Conservation (phyloP, 2,797 vertebrate genomes). For the Rhinella marina region DNA sequence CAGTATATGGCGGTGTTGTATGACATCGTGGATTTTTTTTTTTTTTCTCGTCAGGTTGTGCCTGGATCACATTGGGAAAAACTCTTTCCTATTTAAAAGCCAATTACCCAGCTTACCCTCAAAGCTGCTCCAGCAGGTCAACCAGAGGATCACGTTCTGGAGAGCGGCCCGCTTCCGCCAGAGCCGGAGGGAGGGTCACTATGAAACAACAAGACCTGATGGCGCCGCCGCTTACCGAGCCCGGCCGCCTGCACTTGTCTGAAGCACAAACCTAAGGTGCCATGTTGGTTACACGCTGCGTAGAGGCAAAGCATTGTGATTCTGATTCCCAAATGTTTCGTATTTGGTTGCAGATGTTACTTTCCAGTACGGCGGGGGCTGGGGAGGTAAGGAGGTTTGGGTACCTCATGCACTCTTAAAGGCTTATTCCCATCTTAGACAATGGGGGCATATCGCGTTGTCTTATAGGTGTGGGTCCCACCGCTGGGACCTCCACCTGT, state of each 20-base stretch:
- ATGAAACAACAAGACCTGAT: constrained; percentile 28
- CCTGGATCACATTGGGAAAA: constrained; percentile 89
- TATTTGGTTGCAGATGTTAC: not conserved
- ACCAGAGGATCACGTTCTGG: constrained; percentile 89
- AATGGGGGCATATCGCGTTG: too few species aligned
- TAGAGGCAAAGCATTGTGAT: not conserved
- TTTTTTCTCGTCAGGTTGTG: constrained; percentile 77
- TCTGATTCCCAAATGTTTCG: not conserved
- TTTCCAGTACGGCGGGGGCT: not conserved
- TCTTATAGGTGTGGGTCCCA: too few species aligned
- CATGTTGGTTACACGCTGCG: not conserved
- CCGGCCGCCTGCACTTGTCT: not conserved
- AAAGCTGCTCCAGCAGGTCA: constrained; percentile 79
- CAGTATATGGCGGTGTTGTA: not conserved
- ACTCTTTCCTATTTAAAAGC: constrained; percentile 74
- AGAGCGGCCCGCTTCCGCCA: constrained; percentile 75
- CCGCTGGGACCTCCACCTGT: too few species aligned
- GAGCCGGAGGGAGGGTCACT: constrained; percentile 68
- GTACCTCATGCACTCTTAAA: not conserved
- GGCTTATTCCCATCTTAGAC: too few species aligned
- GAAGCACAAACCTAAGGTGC: too few species aligned
- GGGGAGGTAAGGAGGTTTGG: not conserved
- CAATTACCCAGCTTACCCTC: constrained; percentile 83
- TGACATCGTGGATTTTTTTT: not conserved
- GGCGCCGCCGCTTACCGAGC: not conserved